Base-by-base conservation (phyloP, 2,888 invertebrate genomes). In the Globia sparganii region DNA sequence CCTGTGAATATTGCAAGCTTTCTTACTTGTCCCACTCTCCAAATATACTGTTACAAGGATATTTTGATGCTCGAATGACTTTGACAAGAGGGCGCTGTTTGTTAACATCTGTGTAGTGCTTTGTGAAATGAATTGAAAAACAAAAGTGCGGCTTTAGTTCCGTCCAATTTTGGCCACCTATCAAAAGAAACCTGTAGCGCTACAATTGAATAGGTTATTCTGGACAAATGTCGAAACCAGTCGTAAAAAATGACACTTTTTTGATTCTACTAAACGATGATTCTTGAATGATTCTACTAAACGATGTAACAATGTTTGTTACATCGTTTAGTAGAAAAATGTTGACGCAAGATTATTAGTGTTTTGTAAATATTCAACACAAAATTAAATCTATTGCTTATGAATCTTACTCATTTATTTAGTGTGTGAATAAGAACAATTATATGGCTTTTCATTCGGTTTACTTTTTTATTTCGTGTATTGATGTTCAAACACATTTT, bases 1-100 rank as follows among this genome's bases (percentile, higher is more conserved):
- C 92, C 94, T 94, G 85, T 5, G 70, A 83, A 59, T 43, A 46
- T 69, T 11, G 13, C 25, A 28, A 61, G 9, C 3, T 56, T 49
- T 25, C 15, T 53, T 61, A 72, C 34, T 68, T 49, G 9, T 11
- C 4, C 21, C 21, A 28, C 40, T 64, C 11, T 28, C 28, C 40
- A 65, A 40, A 65, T 21, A 65, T 21, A 65, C n/a, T 11, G 15
- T 4, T 64, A n/a, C 15, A 66, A 15, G 21, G 21, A 43, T 66
- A 43, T 46, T 13, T 46, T 31, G 31, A 4, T 9, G 2, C 31
- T 31, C 4, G 15, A 9, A 46, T 46, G 8, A 66, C 18, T 15
- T n/a, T 25, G 25, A 28, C 31, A 62, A 13, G 15, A 25, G 1
- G 21, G 43, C 13, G 31, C 21, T 31, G 31, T 31, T 28, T 6